Evolutionary conservation across 2,113 vertebrate genomes (phyloP).

Genomic region (Symphodus melops): DNA sequence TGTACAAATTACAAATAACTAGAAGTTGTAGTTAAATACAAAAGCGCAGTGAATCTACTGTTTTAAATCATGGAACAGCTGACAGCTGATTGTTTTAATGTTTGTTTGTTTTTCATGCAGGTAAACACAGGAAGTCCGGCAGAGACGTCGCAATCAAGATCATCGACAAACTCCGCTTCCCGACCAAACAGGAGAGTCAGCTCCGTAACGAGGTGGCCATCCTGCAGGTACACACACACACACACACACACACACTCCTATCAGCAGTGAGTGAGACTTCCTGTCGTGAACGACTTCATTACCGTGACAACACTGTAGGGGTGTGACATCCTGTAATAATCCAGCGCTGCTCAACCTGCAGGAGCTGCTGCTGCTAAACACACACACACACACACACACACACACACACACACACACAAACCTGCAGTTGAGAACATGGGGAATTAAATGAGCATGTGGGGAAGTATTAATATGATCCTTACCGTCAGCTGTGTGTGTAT

Average conservation of each 20-base stretch:
- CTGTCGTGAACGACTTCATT: conserved; percentile 59
- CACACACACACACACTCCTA: conserved; percentile 37
- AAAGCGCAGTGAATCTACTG: no score
- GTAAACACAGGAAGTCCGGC: conserved; percentile 97
- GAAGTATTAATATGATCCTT: not conserved
- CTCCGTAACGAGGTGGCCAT: conserved; percentile 98
- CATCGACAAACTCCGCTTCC: conserved; percentile 97
- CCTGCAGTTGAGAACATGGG: not conserved
- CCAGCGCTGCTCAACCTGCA: conserved; percentile 48
- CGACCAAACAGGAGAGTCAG: conserved; percentile 98
- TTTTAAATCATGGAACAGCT: not conserved
- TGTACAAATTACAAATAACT: no score
- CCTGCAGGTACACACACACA: conserved; percentile 88
- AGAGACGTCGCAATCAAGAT: conserved; percentile 99
- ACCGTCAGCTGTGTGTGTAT: no score
- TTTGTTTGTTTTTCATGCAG: conserved; percentile 79
- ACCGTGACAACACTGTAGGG: conserved; percentile 63
- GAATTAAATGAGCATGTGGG: no score
- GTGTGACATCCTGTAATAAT: conserved; percentile 63
- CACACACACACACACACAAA: not conserved
- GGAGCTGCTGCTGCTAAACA: conserved; percentile 34
- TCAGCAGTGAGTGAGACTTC: conserved; percentile 39
- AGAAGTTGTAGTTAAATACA: no score
- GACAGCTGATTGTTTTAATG: not conserved
- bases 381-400: not conserved